phyloP scores from a whole-genome alignment of 2,888 invertebrate species.

The Cabera pusaria region DNA sequence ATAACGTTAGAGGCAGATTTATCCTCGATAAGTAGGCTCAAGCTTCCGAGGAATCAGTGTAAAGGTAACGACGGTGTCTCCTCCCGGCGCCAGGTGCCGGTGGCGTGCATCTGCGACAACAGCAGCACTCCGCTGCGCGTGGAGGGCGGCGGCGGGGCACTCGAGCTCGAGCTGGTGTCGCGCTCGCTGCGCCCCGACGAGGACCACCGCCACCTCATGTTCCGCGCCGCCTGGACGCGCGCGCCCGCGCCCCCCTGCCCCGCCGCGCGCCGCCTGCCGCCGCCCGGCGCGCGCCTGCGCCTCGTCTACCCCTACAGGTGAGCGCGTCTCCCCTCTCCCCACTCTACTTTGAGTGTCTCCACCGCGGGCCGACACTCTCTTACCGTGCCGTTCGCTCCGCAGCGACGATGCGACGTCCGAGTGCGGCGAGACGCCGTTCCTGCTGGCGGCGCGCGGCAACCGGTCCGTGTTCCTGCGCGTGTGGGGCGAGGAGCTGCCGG shows the following conservation, averaged over 20 bases:
- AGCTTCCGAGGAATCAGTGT: no score
- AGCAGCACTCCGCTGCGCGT: constrained; percentile 59
- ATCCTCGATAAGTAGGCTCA: no score
- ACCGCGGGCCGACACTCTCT: no score
- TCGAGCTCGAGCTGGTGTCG: constrained; percentile 91
- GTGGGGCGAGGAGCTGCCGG: constrained; percentile 90
- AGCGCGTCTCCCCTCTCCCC: no score
- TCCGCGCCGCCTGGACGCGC: constrained; percentile 85
- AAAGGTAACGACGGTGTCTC: constrained; percentile 1
- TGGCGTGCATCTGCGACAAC: constrained; percentile 93
- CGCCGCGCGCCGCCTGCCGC: constrained; percentile 45
- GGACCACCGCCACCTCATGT: constrained; percentile 92
- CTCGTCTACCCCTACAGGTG: constrained; percentile 66
- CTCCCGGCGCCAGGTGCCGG: constrained; percentile 85
- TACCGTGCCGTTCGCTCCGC: constrained; percentile 1
- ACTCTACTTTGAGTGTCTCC: no score
- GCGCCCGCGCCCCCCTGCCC: constrained; percentile 41
- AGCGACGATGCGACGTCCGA: constrained; percentile 66
- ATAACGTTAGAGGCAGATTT: no score
- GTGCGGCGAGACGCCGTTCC: constrained; percentile 90
- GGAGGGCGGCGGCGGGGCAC: constrained; percentile 63
- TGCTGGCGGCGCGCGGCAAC: constrained; percentile 90
- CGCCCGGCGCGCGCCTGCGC: constrained; percentile 56
- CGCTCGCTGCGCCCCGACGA: constrained; percentile 89
- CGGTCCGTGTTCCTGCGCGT: constrained; percentile 91